These are phyloP conservation scores for Rhinogobio ventralis DNA, from an alignment of 2,797 vertebrate genomes.

Conservation along the genomic window DNA sequence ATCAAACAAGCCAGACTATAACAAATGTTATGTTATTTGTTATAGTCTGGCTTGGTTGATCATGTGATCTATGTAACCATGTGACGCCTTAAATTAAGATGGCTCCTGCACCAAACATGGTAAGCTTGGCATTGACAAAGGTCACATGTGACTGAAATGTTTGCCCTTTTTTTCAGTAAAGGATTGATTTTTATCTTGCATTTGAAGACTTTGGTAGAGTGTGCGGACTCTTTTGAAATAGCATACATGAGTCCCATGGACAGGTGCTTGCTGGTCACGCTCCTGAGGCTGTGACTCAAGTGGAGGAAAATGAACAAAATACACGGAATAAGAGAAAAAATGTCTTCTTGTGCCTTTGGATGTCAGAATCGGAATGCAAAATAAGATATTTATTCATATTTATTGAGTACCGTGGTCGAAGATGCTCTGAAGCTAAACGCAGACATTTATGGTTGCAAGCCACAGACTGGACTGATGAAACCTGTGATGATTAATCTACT, in stretches of 20 bases:
- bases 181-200: background rate
- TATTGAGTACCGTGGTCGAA: too few species aligned
- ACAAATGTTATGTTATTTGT: too few species aligned
- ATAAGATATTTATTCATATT: too few species aligned
- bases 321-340: too few species aligned
- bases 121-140: background rate
- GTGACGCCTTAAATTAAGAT: background rate
- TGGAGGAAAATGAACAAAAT: too few species aligned
- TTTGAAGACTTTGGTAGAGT: background rate
- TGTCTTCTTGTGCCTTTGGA: too few species aligned
- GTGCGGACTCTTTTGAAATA: background rate
- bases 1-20: too few species aligned
- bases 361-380: too few species aligned
- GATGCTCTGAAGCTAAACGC: too few species aligned
- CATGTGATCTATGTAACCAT: background rate
- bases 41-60: background rate
- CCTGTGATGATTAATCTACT: too few species aligned
- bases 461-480: too few species aligned
- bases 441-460: too few species aligned
- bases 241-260: background rate
- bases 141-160: background rate
- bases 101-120: background rate
- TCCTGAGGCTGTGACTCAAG: background rate
- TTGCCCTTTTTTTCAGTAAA: background rate
- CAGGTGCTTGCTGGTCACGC: conserved; percentile 14